Percentiles rank a stretch among this genome's conserved stretches.
Evolutionary conservation across 2,888 invertebrate genomes (phyloP).

Genomic region (Ryuthela nishihirai): DNA sequence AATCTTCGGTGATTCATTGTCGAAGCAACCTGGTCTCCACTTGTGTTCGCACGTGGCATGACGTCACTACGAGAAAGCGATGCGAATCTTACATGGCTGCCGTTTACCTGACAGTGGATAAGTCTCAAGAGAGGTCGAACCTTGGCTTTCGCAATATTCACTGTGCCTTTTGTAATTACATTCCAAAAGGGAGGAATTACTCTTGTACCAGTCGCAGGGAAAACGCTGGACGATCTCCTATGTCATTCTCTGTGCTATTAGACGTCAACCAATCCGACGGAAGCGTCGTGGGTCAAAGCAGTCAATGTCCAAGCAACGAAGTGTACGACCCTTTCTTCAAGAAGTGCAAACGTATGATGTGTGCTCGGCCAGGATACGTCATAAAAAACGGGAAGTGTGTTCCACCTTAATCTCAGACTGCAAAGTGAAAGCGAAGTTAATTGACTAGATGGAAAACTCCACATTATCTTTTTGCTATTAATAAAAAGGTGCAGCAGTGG

Average conservation of each 20-base stretch:
- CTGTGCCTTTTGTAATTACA: constrained; percentile 55
- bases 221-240: no score
- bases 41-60: constrained; percentile 51
- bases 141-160: constrained; percentile 52
- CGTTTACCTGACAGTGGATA: constrained; percentile 49
- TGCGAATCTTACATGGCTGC: constrained; percentile 53
- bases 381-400: constrained; percentile 23
- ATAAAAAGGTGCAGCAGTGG: no score
- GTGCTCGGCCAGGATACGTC: constrained; percentile 19
- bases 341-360: constrained; percentile 19
- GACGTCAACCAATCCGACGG: constrained; percentile 17
- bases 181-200: no score
- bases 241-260: constrained; percentile 21
- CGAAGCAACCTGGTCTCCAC: constrained; percentile 43
- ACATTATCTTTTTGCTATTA: no score
- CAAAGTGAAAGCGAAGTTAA: no score
- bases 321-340: constrained; percentile 29
- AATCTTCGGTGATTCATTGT: constrained; percentile 10
- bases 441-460: no score
- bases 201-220: no score
- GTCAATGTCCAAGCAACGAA: constrained; percentile 1
- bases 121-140: no score
- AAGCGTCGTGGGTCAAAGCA: constrained; percentile 10
- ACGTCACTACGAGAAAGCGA: constrained; percentile 45
- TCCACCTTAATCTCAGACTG: no score